Base-by-base conservation (phyloP, 1,140 invertebrate genomes). In the Aphelinus certus region DNA sequence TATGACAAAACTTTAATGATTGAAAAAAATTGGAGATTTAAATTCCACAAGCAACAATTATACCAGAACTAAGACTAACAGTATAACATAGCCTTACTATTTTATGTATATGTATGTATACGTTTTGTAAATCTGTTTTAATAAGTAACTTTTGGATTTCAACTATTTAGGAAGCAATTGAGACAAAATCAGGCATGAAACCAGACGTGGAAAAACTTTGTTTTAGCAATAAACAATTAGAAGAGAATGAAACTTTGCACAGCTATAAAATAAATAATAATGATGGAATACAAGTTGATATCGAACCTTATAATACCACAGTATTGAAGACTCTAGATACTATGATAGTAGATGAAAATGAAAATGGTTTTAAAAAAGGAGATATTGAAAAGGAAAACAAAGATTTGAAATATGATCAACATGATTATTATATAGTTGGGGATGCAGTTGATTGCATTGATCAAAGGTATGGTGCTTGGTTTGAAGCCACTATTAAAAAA, bases 251-350 rank as follows among this genome's bases (percentile, higher is more conserved):
- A 78, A 90, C 89, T 49, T 83, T 95, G 69, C 91, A 94, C 87
- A 93, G 95, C 82, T 95, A 95, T 82, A 91, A 91, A 80, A 90
- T 95, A 51, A 92, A 92, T 77, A 83, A 94, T 1, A 95, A 95
- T 88, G 93, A 95, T 87, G 91, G 95, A 9, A 91, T 96, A 72
- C 93, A 94, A 81, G 83, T 95, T 7, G 90, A 7, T 55, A n/a
- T 70, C 46, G 58, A 48, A 64, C n/a, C 5, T 48, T 26, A 26
- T 26, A 66, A 26, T 49, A 62, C 26, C 26, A 45, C 7, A 4
- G 55, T 57, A 26, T 9, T n/a, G 9, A 6, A 68, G 26, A 68
- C 10, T 58, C 26, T 26, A 46, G 46, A 47, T 47, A n/a, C 7
- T 47, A 4, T n/a, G 42, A 68, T 47, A 58, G 56, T 58, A 48